phyloP scores from a whole-genome alignment of 2,888 invertebrate species.

The Xanthorhoe spadicearia region DNA sequence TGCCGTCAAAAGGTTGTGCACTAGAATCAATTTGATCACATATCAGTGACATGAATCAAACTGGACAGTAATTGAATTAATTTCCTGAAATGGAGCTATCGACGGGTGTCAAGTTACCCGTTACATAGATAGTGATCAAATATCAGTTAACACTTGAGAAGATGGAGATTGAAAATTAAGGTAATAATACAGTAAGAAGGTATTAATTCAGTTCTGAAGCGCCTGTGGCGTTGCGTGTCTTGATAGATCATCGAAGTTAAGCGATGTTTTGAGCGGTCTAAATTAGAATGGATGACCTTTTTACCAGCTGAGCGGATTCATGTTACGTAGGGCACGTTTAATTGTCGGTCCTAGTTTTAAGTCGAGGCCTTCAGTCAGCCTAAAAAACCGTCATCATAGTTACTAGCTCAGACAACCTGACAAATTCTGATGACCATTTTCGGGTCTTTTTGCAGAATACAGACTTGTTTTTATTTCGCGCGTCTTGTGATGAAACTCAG shows the following conservation, averaged over 20 bases:
- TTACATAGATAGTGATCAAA: neutral
- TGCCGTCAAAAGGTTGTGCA: slow-evolving; percentile 10
- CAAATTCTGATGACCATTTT: neutral
- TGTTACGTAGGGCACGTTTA: too few relatives aligned
- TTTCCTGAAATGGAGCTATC: slow-evolving; percentile 14
- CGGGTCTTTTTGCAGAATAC: neutral
- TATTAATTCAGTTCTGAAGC: too few relatives aligned
- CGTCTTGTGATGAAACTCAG: slow-evolving; percentile 6
- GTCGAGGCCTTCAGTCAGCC: too few relatives aligned
- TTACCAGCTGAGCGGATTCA: too few relatives aligned
- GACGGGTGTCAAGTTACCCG: neutral
- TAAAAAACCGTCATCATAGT: too few relatives aligned
- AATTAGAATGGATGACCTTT: neutral
- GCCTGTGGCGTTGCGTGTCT: too few relatives aligned
- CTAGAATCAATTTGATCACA: slow-evolving; percentile 13
- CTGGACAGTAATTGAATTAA: slow-evolving; percentile 24
- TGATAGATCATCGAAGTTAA: too few relatives aligned
- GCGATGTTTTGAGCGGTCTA: neutral
- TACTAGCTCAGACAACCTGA: too few relatives aligned
- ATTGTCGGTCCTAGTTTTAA: too few relatives aligned
- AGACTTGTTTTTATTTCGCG: slow-evolving; percentile 7
- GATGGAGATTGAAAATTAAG: neutral
- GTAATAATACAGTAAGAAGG: neutral
- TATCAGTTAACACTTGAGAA: slow-evolving; percentile 7
- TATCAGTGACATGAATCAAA: slow-evolving; percentile 19